Base-by-base conservation (phyloP, 2,888 invertebrate genomes). In the Acrobeloides nanus region DNA sequence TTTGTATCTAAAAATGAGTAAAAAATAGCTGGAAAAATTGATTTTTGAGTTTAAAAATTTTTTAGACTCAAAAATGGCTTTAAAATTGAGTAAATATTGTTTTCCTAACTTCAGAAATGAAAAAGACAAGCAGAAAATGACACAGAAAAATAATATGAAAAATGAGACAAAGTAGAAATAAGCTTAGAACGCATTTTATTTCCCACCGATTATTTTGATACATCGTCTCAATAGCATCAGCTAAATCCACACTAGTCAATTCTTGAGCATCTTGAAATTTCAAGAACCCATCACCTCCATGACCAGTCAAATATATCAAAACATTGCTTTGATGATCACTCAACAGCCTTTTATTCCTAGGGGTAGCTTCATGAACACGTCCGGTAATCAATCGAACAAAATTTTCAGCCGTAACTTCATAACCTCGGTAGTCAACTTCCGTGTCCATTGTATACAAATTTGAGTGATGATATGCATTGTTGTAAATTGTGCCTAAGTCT, bases 201-300 rank as follows among this genome's bases (percentile, higher is more conserved):
- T 8, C 44, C 52, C 62, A 87, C 85, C 92, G 83, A 75, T 85
- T 83, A 74, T 97, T 95, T 73, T 95, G 90, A 89, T 92, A 93
- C 97, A 99, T 99, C 77, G 97, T 95, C 74, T 97, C 92, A 45
- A 99, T 81, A 17, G 95, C 95, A 82, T 99, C 95, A 17, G 93
- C 95, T 66, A 99, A 78, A 75, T 99, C 97, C 67, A 92, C 88
- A 76, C 88, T 92, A 2, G 95, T 95, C 20, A 99, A 87, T 78
- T 99, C 97, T 74, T 97, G 93, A 0, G 93, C 89, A 75, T 97
- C 95, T 79, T 99, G 97, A 74, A 99, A 99, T 76, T 99, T 99
- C 0, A 99, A 79, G 74, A 99, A 99, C 0, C 95, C 95, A 79
- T 97, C 95, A 17, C 97, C 97, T 4, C 97, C 97, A 75, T 99